phyloP scores from a whole-genome alignment of 2,797 vertebrate genomes.

The Carcharodon carcharias region DNA sequence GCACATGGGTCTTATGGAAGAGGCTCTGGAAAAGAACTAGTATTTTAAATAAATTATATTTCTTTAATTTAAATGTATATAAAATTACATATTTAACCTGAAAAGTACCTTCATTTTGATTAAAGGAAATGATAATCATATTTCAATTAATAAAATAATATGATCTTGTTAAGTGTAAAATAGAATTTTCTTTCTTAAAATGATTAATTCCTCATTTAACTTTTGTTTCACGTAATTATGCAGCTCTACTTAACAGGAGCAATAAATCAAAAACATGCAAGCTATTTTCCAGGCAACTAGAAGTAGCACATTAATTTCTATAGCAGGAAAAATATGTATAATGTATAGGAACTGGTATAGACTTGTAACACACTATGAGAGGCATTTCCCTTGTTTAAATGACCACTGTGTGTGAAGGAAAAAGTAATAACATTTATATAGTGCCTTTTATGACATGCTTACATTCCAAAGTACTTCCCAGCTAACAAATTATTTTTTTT shows the following conservation, averaged over 20 bases:
- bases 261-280: not conserved
- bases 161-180: not conserved
- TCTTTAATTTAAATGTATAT: not conserved
- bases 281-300: not conserved
- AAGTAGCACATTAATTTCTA: not conserved
- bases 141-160: constrained; percentile 15
- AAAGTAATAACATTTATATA: not conserved
- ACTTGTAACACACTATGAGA: not conserved
- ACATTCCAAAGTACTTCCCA: not conserved
- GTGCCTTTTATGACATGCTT: not conserved
- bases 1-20: not conserved
- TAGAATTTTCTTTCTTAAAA: not conserved
- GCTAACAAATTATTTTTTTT: not conserved
- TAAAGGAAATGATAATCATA: not conserved
- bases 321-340: not conserved
- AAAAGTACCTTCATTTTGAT: constrained; percentile 5
- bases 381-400: not conserved
- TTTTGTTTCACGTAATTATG: not conserved
- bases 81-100: not conserved
- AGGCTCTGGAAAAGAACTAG: not conserved
- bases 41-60: not conserved
- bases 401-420: no score
- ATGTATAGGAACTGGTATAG: not conserved
- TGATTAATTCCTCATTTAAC: not conserved
- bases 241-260: not conserved